Percentiles rank a stretch among this genome's conserved stretches.
Conservation (phyloP, 2,113 vertebrate species). For the Mesoclemmys tuberculata region DNA sequence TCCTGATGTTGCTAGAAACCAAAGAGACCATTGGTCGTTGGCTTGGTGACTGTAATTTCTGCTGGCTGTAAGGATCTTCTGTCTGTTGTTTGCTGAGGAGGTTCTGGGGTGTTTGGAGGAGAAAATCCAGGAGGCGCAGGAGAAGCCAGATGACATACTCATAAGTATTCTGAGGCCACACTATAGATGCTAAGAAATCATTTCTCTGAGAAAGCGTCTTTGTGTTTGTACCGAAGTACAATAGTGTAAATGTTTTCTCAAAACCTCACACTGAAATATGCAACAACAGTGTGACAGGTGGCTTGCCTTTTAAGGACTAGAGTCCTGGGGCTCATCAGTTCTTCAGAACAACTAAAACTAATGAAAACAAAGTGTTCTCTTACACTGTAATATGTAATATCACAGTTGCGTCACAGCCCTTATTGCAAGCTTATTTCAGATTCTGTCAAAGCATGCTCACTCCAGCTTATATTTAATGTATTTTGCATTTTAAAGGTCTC, state of each 20-base stretch:
- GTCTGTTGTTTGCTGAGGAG: too few species aligned
- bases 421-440: neutral
- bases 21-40: neutral
- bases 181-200: neutral
- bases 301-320: too few species aligned
- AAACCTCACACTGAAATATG: neutral
- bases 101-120: too few species aligned
- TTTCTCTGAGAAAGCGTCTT: neutral
- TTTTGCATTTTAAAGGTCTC: constrained; percentile 29
- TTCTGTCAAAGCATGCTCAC: neutral
- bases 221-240: neutral
- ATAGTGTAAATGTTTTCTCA: neutral
- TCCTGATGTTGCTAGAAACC: neutral
- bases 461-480: constrained; percentile 5
- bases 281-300: too few species aligned
- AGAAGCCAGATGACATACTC: neutral
- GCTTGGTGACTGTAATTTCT: neutral
- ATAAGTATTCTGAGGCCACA: neutral
- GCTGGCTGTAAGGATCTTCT: neutral
- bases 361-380: neutral
- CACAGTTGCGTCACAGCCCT: neutral
- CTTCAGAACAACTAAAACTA: neutral
- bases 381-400: neutral
- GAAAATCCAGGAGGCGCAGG: neutral
- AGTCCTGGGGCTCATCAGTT: neutral